Percentiles rank a stretch among this genome's conserved stretches.
These are phyloP conservation scores for Liasis olivaceus DNA, from an alignment of 2,797 vertebrate genomes.

Conservation along the genomic window DNA sequence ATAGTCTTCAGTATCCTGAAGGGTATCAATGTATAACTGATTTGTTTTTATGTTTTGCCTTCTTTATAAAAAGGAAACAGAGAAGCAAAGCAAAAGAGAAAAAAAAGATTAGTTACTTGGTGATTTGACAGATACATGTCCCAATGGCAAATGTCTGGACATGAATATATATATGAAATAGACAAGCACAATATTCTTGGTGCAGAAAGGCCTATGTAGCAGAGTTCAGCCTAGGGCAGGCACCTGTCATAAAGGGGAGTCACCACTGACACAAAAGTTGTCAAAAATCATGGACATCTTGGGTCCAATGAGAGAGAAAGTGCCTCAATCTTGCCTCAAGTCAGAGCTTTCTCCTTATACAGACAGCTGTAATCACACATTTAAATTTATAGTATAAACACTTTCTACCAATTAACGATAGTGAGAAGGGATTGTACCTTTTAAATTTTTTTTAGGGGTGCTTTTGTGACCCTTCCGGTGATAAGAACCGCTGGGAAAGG, in stretches of 20 bases:
- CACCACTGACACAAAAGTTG: constrained; percentile 14
- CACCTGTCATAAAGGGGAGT: constrained; percentile 15
- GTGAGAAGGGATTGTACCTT: background rate
- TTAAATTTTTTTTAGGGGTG: background rate
- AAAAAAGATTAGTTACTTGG: background rate
- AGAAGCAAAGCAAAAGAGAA: background rate
- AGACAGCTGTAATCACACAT: background rate
- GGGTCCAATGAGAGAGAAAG: background rate
- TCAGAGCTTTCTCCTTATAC: background rate
- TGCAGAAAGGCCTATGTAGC: background rate
- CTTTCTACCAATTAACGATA: background rate
- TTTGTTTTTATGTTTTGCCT: background rate
- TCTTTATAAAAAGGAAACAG: constrained; percentile 5
- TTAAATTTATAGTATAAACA: background rate
- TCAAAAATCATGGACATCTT: constrained; percentile 6
- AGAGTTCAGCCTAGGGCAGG: constrained; percentile 20
- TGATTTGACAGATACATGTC: constrained; percentile 19
- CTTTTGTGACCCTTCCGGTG: background rate
- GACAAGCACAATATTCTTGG: background rate
- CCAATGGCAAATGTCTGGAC: constrained; percentile 8
- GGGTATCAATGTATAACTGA: background rate
- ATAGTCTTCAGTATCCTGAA: background rate
- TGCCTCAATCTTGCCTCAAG: background rate
- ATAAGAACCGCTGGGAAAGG: background rate
- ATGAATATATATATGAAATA: background rate